phyloP scores from a whole-genome alignment of 2,797 vertebrate genomes.

The Craterocephalus amniculus region DNA sequence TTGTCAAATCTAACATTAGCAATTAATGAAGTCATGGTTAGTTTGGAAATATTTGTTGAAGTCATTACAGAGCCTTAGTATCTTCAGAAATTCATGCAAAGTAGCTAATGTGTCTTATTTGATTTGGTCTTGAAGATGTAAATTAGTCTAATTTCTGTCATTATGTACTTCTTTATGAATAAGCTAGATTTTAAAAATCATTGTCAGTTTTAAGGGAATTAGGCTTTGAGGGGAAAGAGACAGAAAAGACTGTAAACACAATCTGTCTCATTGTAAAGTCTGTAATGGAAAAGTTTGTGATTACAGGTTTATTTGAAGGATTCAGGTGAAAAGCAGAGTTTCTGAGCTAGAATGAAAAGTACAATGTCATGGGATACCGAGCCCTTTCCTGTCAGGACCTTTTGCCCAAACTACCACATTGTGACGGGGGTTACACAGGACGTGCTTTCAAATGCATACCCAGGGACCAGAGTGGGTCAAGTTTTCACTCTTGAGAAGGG shows the following conservation, averaged over 20 bases:
- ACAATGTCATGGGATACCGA: constrained; percentile 49
- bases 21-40: neutral
- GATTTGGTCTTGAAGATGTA: neutral
- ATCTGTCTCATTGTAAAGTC: neutral
- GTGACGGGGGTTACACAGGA: constrained; percentile 37
- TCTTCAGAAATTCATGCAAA: neutral
- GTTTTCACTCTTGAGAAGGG: constrained; percentile 41
- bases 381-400: constrained; percentile 45
- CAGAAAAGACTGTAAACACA: neutral
- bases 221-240: neutral
- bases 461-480: constrained; percentile 58
- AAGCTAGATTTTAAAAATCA: neutral
- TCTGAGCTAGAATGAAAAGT: constrained; percentile 38
- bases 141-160: neutral
- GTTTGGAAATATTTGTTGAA: neutral
- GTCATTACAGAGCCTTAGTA: neutral
- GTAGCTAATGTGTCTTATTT: neutral
- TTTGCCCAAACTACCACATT: constrained; percentile 25
- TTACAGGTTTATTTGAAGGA: constrained; percentile 14
- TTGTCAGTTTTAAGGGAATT: neutral
- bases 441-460: constrained; percentile 61
- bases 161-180: neutral
- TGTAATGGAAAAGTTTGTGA: constrained; percentile 39
- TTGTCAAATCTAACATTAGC: neutral
- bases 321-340: constrained; percentile 21